Base-by-base conservation (phyloP, 2,888 invertebrate species). In the Toxonevra muliebris region DNA sequence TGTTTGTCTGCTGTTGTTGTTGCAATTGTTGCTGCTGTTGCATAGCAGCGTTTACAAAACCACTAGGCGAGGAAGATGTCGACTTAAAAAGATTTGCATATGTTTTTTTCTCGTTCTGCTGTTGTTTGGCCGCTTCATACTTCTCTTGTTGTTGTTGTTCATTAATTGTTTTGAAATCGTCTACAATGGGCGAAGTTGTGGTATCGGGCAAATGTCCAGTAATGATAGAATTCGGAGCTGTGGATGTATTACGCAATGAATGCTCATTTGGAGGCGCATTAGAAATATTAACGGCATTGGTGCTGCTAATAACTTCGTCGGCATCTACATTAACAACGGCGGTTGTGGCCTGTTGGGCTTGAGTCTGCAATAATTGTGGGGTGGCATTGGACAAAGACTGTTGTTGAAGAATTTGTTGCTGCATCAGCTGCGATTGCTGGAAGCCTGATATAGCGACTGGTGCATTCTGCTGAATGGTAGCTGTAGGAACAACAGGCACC, bases 21-120 rank as follows among this genome's bases (percentile, higher is more conserved):
- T 82, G 80, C 80, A 85, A 72, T 84, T 84, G 77, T 82, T 84
- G 79, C 81, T 82, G 80, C 66, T 79, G 82, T 65, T 82, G 84
- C 70, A 81, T 78, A 8, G 75, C 83, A 2, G 83, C 83, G 63
- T 83, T 84, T 10, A 84, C 84, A 69, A 84, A 85, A 48, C 82
- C 84, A 77, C 76, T 82, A 43, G 80, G 82, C 63, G 81, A 82
- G 13, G 80, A 81, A 2, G 79, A 81, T 1, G 80, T 76, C n/a
- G 82, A 84, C 87, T 94, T 95, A 78, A 95, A 89, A 76, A 94
- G 88, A 85, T 93, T 94, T 17, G 95, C 95, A 85, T 94, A 95
- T 12, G 95, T 95, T 87, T 94, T 95, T 17, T 93, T 94, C 85
- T 93, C 93, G 78, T 87, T 89, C 52, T 90, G 86, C 63, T 82